Percentiles rank a stretch among this genome's conserved stretches.
Conservation (phyloP, 53 echinoderm and acorn worm genomes). For the Echinarachnius parma region DNA sequence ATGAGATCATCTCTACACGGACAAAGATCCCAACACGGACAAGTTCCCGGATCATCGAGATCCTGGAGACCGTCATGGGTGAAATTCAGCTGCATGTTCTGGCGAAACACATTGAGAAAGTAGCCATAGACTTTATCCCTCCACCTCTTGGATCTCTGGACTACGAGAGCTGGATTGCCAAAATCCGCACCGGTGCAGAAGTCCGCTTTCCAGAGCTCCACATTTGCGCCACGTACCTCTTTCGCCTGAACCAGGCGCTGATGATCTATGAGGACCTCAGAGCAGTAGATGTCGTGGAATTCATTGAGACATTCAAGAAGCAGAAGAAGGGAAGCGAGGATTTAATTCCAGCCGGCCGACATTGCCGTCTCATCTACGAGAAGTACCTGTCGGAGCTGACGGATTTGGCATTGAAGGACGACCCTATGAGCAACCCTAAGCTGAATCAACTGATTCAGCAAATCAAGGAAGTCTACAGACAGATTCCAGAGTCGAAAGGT, state of each 20-base stretch:
- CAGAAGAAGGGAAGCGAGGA: not conserved
- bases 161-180: slow-evolving; percentile 54
- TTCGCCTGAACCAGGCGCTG: slow-evolving; percentile 50
- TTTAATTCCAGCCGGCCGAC: not conserved
- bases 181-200: slow-evolving; percentile 30
- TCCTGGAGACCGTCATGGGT: slow-evolving; percentile 51
- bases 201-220: not conserved
- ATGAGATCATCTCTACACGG: slow-evolving; percentile 31
- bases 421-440: slow-evolving; percentile 45
- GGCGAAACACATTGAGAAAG: not conserved
- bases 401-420: slow-evolving; percentile 35
- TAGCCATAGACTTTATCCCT: not conserved
- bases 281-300: slow-evolving; percentile 36
- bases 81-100: slow-evolving; percentile 37
- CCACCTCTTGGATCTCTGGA: slow-evolving; percentile 44
- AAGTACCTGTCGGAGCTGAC: slow-evolving; percentile 43
- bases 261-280: slow-evolving; percentile 60
- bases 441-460: slow-evolving; percentile 34
- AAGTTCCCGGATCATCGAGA: slow-evolving; percentile 23
- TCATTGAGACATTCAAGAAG: slow-evolving; percentile 33
- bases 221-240: slow-evolving; percentile 39
- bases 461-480: slow-evolving; percentile 22
- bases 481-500: slow-evolving; percentile 61
- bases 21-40: not conserved
- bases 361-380: slow-evolving; percentile 42